A percentile compares a stretch with the other conserved stretches of the same genome.
These are phyloP conservation scores for Zingel zingel DNA, from an alignment of 2,113 vertebrate species.

Conservation along the genomic window DNA sequence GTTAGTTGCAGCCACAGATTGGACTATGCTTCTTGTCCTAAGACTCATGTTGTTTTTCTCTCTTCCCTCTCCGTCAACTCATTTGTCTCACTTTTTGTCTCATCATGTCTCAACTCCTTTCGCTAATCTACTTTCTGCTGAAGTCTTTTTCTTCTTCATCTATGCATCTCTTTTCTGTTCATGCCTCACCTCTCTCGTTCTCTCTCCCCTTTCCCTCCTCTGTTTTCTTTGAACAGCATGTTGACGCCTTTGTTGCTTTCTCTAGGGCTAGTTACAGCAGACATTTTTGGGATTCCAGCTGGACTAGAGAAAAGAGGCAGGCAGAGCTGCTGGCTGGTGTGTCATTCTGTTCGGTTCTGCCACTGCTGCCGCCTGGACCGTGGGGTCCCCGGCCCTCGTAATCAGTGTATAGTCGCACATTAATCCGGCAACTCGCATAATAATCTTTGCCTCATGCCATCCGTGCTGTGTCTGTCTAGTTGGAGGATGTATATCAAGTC, in stretches of 20 bases:
- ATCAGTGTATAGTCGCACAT: constrained; percentile 6
- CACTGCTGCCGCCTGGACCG: constrained; percentile 22
- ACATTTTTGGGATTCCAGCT: constrained; percentile 75
- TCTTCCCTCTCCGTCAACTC: not conserved
- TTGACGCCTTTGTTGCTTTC: constrained; percentile 65
- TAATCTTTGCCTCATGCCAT: constrained; percentile 18
- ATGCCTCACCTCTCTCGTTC: constrained; percentile 12
- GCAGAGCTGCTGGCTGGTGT: constrained; percentile 44
- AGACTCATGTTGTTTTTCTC: not conserved
- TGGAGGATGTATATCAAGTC: constrained; percentile 34
- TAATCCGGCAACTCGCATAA: constrained; percentile 19
- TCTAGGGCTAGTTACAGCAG: constrained; percentile 37
- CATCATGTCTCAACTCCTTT: not conserved
- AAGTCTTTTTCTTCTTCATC: constrained; percentile 6
- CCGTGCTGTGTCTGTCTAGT: not conserved
- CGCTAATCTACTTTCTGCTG: not conserved
- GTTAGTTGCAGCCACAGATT: not conserved
- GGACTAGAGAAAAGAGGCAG: constrained; percentile 41
- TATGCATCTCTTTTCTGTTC: constrained; percentile 2
- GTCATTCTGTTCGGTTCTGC: constrained; percentile 15
- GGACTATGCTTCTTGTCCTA: not conserved
- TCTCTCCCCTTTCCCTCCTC: constrained; percentile 12
- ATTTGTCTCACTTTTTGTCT: not conserved
- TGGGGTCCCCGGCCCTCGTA: not conserved
- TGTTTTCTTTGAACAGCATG: constrained; percentile 57